These are phyloP conservation scores for Corythornis vintsioides DNA, from an alignment of 2,113 vertebrate genomes.

Conservation along the genomic window DNA sequence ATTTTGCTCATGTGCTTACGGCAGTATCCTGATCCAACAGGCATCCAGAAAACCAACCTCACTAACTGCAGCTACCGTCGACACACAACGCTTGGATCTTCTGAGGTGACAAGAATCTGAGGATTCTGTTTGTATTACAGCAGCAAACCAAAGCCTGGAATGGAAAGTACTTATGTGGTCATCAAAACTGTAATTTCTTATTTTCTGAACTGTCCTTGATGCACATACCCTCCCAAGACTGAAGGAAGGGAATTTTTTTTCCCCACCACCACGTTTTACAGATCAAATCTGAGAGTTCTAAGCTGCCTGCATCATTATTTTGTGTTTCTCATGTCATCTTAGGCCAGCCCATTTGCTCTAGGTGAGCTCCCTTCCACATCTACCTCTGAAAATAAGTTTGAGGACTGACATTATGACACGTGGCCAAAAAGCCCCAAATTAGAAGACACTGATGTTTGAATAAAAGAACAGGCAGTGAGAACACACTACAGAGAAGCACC, in stretches of 20 bases:
- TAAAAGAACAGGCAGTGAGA: not conserved
- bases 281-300: not conserved
- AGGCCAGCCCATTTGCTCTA: not conserved
- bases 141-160: not conserved
- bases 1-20: not conserved
- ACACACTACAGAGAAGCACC: not conserved
- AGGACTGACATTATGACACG: not conserved
- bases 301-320: not conserved
- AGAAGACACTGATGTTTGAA: not conserved
- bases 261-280: fast-evolving
- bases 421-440: not conserved
- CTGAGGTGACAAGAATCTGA: not conserved
- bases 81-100: not conserved
- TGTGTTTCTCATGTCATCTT: not conserved
- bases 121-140: not conserved
- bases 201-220: not conserved
- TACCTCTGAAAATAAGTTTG: not conserved
- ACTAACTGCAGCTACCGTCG: not conserved
- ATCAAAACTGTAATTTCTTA: not conserved
- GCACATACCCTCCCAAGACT: not conserved
- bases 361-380: not conserved
- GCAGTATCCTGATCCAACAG: not conserved
- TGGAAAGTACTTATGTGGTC: not conserved
- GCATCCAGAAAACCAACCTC: not conserved
- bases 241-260: not conserved